phyloP scores from a whole-genome alignment of 2,797 vertebrate genomes.

The Sebastes steindachneri region DNA sequence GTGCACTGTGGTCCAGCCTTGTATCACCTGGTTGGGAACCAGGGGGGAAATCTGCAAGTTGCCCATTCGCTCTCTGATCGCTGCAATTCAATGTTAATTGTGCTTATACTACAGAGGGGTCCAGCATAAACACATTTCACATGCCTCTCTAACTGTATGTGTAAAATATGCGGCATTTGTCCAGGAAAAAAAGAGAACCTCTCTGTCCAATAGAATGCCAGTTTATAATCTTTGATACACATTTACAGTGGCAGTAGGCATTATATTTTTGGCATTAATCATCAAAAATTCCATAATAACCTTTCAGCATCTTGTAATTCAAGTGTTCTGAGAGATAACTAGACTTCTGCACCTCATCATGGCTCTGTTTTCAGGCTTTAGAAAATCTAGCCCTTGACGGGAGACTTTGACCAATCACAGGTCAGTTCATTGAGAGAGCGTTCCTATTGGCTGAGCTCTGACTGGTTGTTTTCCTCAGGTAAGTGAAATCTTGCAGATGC shows the following conservation, averaged over 20 bases:
- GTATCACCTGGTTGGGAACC: constrained; percentile 24
- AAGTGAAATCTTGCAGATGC: too few species aligned
- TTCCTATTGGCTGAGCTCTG: too few species aligned
- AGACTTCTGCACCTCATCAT: fast-evolving
- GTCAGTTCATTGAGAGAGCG: too few species aligned
- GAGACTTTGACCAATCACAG: too few species aligned
- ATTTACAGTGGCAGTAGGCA: background rate
- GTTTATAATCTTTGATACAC: constrained; percentile 10
- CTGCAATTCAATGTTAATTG: constrained; percentile 47
- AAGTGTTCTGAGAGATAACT: too few species aligned
- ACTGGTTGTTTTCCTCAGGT: too few species aligned
- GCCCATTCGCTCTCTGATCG: constrained; percentile 11
- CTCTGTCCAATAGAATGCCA: background rate
- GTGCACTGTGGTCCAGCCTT: constrained; percentile 2
- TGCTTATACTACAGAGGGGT: constrained; percentile 14
- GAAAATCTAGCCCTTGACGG: too few species aligned
- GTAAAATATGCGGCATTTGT: constrained; percentile 29
- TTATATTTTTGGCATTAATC: fast-evolving
- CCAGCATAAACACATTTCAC: constrained; percentile 21
- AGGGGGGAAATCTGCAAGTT: constrained; percentile 33
- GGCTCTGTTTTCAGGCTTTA: too few species aligned
- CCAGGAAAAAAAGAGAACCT: background rate
- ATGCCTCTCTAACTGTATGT: constrained; percentile 31
- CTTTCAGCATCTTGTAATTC: too few species aligned
- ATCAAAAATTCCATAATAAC: fast-evolving